A percentile compares a stretch with the other conserved stretches of the same genome.
Evolutionary conservation across 2,113 vertebrate species (phyloP).

Genomic region (Chloropsis hardwickii): DNA sequence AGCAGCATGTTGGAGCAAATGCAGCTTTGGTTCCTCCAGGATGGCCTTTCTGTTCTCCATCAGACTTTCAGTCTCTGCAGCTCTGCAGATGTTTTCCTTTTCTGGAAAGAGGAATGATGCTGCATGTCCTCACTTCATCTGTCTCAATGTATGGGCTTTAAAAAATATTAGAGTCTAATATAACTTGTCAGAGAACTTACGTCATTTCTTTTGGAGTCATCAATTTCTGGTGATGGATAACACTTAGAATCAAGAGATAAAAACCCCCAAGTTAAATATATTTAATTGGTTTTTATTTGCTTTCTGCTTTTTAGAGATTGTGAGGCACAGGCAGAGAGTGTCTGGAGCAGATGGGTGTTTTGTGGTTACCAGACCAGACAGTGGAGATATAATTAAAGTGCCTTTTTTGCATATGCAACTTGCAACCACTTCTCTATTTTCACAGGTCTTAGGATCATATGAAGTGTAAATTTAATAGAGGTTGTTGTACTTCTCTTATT

Average conservation of each 20-base stretch:
- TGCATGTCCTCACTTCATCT: background rate
- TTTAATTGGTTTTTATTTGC: background rate
- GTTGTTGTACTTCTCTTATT: background rate
- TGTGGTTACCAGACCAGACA: background rate
- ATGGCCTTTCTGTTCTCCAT: background rate
- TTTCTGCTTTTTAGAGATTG: background rate
- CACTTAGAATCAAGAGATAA: background rate
- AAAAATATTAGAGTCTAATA: background rate
- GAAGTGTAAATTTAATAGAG: background rate
- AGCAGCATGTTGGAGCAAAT: background rate
- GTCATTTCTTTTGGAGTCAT: background rate
- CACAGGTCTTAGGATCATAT: background rate
- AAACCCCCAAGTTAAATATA: background rate
- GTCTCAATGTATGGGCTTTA: background rate
- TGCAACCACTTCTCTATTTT: background rate
- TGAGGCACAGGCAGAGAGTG: background rate
- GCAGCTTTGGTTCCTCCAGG: background rate
- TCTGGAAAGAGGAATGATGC: background rate
- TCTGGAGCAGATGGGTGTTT: background rate
- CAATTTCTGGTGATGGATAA: background rate
- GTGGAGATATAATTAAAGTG: background rate
- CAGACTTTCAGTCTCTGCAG: background rate
- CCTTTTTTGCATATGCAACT: slow-evolving; percentile 2
- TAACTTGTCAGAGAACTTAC: background rate
- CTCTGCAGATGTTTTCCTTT: background rate